Percentiles rank a stretch among this genome's conserved stretches.
phyloP scores from a whole-genome alignment of 2,888 invertebrate species.

The Parnassius smintheus region DNA sequence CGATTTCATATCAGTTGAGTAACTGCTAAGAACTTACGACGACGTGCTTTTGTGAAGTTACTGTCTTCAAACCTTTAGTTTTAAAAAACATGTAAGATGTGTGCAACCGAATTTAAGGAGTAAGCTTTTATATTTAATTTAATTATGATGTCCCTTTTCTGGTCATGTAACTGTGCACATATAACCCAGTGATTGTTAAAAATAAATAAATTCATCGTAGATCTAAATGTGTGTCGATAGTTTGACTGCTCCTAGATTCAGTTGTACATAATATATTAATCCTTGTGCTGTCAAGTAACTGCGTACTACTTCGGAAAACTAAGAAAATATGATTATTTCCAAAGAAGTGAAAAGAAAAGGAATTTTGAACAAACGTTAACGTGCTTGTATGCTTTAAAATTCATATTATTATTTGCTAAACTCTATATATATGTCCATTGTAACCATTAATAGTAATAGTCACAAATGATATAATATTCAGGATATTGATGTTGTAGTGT shows the following conservation, averaged over 20 bases:
- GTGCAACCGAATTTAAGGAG: not conserved
- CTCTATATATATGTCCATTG: slow-evolving; percentile 43
- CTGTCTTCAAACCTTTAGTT: too few species aligned
- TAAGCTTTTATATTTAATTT: not conserved
- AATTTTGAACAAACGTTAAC: slow-evolving; percentile 70
- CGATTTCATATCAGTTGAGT: too few species aligned
- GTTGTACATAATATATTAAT: slow-evolving; percentile 4
- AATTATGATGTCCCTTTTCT: not conserved
- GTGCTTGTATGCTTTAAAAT: slow-evolving; percentile 47
- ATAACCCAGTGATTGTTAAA: too few species aligned
- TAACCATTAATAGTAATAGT: slow-evolving; percentile 60
- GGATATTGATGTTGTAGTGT: slow-evolving; percentile 63
- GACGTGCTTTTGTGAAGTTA: too few species aligned
- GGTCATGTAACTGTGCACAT: not conserved
- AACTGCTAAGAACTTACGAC: too few species aligned
- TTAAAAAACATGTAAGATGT: too few species aligned
- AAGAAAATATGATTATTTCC: slow-evolving; percentile 42
- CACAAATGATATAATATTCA: slow-evolving; percentile 48
- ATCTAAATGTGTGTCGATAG: not conserved
- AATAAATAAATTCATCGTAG: too few species aligned
- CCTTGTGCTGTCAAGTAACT: slow-evolving; percentile 3
- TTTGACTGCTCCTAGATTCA: not conserved
- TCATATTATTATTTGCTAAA: slow-evolving; percentile 45
- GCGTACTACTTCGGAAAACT: slow-evolving; percentile 1
- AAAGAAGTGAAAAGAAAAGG: slow-evolving; percentile 53